Evolutionary conservation across 2,113 vertebrate genomes (phyloP), one percentile per base, ranked within the genome.

Genomic region (Amia ocellicauda): DNA sequence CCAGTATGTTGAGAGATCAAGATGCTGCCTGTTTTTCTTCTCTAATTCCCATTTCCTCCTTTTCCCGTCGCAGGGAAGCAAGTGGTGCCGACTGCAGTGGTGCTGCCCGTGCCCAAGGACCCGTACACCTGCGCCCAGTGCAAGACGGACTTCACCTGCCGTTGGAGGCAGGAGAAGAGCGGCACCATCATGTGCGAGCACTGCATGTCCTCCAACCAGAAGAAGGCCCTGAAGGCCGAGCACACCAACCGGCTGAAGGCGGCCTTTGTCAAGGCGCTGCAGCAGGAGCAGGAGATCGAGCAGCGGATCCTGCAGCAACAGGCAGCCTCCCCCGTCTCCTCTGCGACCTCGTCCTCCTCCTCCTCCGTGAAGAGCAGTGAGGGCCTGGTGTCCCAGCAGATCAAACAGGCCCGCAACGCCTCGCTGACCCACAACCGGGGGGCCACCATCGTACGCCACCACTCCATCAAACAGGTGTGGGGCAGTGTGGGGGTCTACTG

Each of bases 231-330:
- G 68, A 98, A 98, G 80, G 94, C 92, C 0, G 96, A 98, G 80
- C 97, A 98, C 85, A 99, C 96, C 0, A 95, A 78, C 72, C 87
- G 95, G 0, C 92, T 99, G 78, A 98, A 99, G 87, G 93, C 93
- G 0, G 97, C 97, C 61, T 99, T 99, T 0, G 94, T 98, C n/a
- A 98, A 96, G 85, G 97, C 96, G 0, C 88, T 98, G 75, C 96
- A 98, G 78, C 97, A 99, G 71, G 97, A 99, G 80, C 94, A 99
- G 80, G 97, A 99, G 86, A 97, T 99, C 0, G 96, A 99, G 77
- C 94, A 99, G 80, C 90, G 93, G 40, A 94, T 98, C 76, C 84
- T 98, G 60, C 94, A 97, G 62, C 94, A 98, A 75, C 94, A 98
- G 74, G 83, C 92, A 0, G 64, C 85, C 0, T 83, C 90, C 0